phyloP scores from a whole-genome alignment of 2,888 invertebrate genomes.

The Scrobipalpa costella region DNA sequence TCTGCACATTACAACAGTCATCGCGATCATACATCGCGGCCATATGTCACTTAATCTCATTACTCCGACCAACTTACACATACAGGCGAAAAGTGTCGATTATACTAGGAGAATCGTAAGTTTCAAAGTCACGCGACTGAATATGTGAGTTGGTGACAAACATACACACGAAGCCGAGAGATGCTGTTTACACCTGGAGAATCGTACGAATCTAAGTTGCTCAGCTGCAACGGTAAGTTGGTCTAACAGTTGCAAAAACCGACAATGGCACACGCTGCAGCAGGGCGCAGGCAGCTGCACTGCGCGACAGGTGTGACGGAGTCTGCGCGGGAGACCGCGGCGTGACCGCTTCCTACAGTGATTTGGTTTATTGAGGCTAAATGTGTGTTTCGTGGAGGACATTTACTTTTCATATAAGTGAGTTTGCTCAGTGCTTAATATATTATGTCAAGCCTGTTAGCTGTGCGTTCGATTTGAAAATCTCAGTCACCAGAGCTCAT shows the following conservation, averaged over 20 bases:
- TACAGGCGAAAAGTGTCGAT: background rate
- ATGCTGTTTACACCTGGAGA: too few species aligned
- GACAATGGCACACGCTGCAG: conserved; percentile 19
- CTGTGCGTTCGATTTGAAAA: too few species aligned
- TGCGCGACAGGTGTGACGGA: conserved; percentile 40
- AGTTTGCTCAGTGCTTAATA: too few species aligned
- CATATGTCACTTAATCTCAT: conserved; percentile 17
- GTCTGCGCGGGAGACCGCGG: background rate
- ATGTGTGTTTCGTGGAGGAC: too few species aligned
- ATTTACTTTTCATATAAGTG: too few species aligned
- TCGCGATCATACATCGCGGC: conserved; percentile 9
- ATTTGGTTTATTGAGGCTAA: background rate
- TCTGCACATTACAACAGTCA: background rate
- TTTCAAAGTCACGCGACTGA: too few species aligned
- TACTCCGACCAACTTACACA: background rate
- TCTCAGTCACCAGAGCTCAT: too few species aligned
- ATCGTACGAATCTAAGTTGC: too few species aligned
- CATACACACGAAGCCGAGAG: too few species aligned
- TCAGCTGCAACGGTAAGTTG: background rate
- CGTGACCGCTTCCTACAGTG: conserved; percentile 6
- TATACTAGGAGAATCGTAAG: background rate
- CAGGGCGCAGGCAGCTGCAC: conserved; percentile 36
- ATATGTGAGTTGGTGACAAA: too few species aligned
- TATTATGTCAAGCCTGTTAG: too few species aligned
- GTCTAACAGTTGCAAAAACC: background rate